phyloP scores from a whole-genome alignment of 2,113 vertebrate genomes.

The Rutilus rutilus region DNA sequence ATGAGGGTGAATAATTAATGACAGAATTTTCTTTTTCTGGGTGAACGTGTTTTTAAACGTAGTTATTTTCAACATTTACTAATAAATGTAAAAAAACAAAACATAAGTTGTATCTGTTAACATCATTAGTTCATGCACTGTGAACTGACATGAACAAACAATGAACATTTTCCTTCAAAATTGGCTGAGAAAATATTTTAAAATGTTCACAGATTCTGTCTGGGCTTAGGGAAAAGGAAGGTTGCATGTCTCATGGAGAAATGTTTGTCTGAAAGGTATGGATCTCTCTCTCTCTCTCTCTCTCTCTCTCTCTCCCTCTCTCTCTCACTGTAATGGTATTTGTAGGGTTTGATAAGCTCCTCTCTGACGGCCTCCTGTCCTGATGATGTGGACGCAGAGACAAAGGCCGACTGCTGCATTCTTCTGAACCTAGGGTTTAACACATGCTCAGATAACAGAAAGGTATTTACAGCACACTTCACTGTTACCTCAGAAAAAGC shows the following conservation, averaged over 20 bases:
- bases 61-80: too few relatives aligned
- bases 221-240: neutral
- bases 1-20: too few relatives aligned
- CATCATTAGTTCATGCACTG: too few relatives aligned
- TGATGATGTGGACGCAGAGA: slow-evolving; percentile 57
- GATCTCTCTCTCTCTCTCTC: slow-evolving; percentile 13
- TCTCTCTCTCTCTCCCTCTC: slow-evolving; percentile 13
- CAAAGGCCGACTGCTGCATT: slow-evolving; percentile 69
- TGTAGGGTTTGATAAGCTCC: slow-evolving; percentile 37
- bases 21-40: too few relatives aligned
- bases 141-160: too few relatives aligned
- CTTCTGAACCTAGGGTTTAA: slow-evolving; percentile 59
- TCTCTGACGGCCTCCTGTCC: slow-evolving; percentile 31
- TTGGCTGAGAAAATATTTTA: neutral
- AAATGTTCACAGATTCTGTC: neutral
- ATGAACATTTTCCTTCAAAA: neutral
- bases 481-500: slow-evolving; percentile 1
- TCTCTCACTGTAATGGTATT: slow-evolving; percentile 27
- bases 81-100: too few relatives aligned
- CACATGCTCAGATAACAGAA: slow-evolving; percentile 63
- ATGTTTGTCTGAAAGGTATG: slow-evolving; percentile 1
- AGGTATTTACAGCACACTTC: slow-evolving; percentile 64
- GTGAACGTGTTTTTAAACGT: too few relatives aligned
- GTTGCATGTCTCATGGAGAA: neutral
- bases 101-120: too few relatives aligned